Evolutionary conservation across 2,888 invertebrate species (phyloP).

Genomic region (Serripes groenlandicus): DNA sequence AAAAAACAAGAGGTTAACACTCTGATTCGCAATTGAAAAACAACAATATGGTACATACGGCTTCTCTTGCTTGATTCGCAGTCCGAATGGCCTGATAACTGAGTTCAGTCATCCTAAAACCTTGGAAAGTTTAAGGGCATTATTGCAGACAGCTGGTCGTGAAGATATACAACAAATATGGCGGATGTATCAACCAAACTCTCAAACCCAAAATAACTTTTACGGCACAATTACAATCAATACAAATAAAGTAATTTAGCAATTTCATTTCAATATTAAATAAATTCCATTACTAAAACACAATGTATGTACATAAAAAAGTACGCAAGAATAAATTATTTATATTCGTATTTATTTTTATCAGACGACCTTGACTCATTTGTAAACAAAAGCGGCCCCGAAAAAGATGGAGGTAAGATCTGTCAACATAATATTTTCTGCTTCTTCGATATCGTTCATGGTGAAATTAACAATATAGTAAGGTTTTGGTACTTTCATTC

Average conservation of each 20-base stretch:
- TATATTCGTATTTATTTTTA: neutral
- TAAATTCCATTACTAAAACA: neutral
- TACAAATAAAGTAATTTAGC: neutral
- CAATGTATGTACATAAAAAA: neutral
- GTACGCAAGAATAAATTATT: neutral
- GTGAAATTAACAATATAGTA: no score
- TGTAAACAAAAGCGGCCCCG: constrained; percentile 34
- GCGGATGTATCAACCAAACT: constrained; percentile 66
- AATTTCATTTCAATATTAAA: neutral
- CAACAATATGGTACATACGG: constrained; percentile 79
- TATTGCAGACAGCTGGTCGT: constrained; percentile 68
- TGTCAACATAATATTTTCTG: constrained; percentile 8
- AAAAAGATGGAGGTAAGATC: constrained; percentile 10
- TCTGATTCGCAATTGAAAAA: no score
- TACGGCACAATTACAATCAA: neutral
- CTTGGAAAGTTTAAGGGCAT: constrained; percentile 4
- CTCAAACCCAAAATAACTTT: constrained; percentile 31
- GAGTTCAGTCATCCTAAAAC: constrained; percentile 78
- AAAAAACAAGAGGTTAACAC: no score
- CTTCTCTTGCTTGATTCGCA: constrained; percentile 86
- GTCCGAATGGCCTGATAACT: constrained; percentile 85
- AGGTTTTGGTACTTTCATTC: no score
- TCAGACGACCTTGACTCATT: constrained; percentile 31
- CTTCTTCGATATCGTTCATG: no score
- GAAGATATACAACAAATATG: constrained; percentile 81